Evolutionary conservation across 2,888 invertebrate species (phyloP).

Genomic region (Hecatera dysodea): DNA sequence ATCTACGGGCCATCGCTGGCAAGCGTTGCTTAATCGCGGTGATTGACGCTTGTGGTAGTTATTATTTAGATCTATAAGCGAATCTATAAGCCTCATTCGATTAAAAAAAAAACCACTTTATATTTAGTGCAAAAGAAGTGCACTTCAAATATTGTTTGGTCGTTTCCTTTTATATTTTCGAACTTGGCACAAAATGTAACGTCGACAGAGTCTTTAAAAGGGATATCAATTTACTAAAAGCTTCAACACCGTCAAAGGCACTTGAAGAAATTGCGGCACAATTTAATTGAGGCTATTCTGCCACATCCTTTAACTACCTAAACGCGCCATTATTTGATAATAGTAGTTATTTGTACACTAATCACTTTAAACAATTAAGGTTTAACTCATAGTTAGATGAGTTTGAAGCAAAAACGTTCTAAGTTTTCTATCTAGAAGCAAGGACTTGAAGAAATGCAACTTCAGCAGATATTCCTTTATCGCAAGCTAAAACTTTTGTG

Average conservation of each 20-base stretch:
- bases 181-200: slow-evolving; percentile 1
- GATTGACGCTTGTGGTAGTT: no score
- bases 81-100: neutral
- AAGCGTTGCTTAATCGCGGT: no score
- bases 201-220: slow-evolving; percentile 11
- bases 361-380: neutral
- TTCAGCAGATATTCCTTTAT: neutral
- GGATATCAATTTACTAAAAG: slow-evolving; percentile 52
- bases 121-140: no score
- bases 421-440: neutral
- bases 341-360: neutral
- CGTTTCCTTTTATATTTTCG: neutral
- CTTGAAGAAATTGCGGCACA: slow-evolving; percentile 29
- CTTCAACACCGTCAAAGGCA: slow-evolving; percentile 1
- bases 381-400: neutral
- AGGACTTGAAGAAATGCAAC: neutral
- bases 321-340: slow-evolving; percentile 11
- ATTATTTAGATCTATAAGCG: no score
- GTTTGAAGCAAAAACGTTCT: neutral
- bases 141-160: neutral
- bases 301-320: slow-evolving; percentile 28
- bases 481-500: no score
- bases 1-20: no score
- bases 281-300: slow-evolving; percentile 15
- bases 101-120: neutral